Percentiles rank a stretch among this genome's conserved stretches.
Evolutionary conservation across 2,113 vertebrate genomes (phyloP).

Genomic region (Redunca redunca): DNA sequence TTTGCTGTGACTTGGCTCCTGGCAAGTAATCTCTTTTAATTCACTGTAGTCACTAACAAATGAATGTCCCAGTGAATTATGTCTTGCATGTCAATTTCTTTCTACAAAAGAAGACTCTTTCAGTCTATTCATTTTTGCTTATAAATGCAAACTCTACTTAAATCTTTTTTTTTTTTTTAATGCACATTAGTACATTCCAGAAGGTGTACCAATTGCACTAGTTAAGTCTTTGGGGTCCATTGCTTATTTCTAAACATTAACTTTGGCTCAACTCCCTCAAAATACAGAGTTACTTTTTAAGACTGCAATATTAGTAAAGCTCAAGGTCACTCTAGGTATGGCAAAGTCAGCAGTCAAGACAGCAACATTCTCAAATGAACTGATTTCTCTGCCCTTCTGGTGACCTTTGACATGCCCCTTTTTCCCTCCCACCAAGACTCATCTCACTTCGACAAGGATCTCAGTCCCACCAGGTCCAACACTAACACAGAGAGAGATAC

Average conservation of each 20-base stretch:
- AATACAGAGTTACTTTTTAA: slow-evolving; percentile 3
- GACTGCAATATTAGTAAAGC: not conserved
- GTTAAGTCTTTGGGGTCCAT: not conserved
- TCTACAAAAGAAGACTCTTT: not conserved
- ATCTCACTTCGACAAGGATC: not conserved
- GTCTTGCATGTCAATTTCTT: slow-evolving; percentile 1
- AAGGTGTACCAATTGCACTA: not conserved
- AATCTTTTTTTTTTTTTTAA: not conserved
- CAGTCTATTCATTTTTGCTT: not conserved
- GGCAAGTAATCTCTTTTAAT: not conserved
- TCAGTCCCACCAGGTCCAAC: not conserved
- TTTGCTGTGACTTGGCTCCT: not conserved
- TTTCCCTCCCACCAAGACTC: not conserved
- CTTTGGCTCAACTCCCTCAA: not conserved
- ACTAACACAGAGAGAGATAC: not conserved
- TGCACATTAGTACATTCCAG: not conserved
- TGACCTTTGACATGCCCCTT: not conserved
- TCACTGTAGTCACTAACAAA: not conserved
- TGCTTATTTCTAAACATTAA: slow-evolving; percentile 18
- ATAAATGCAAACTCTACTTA: not conserved
- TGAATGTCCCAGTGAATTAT: not conserved
- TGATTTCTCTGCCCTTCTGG: not conserved
- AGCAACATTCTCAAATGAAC: slow-evolving; percentile 17
- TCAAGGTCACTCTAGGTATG: not conserved
- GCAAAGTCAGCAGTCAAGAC: not conserved